Evolutionary conservation across 1,140 invertebrate species (phyloP).

Genomic region (Ridgeia piscesae): DNA sequence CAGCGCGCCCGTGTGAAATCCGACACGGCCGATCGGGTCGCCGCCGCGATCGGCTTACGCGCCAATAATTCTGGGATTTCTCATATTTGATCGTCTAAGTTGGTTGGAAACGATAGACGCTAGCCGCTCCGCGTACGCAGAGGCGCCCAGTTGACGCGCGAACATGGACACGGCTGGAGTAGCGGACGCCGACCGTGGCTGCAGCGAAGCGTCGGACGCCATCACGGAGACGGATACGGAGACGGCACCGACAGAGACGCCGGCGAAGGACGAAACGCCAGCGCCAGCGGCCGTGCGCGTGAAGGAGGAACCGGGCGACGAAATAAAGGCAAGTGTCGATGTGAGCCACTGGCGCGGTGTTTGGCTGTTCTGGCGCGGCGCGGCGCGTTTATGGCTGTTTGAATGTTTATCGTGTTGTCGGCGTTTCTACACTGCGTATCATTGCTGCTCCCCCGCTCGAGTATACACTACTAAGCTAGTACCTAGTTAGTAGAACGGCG

Average conservation of each 20-base stretch:
- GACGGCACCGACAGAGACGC: neutral
- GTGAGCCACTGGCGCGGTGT: neutral
- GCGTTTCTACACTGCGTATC: neutral
- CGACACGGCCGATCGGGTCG: neutral
- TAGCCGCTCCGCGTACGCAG: neutral
- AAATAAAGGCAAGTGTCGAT: neutral
- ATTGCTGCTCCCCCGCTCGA: too few relatives aligned
- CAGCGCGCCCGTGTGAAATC: neutral
- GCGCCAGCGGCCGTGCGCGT: neutral
- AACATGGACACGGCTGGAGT: neutral
- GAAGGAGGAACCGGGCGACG: neutral
- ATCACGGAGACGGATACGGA: neutral
- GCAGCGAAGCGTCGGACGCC: neutral
- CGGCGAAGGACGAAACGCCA: neutral
- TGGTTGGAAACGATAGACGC: neutral
- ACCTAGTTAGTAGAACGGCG: too few relatives aligned
- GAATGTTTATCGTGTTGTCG: neutral
- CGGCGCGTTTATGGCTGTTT: neutral
- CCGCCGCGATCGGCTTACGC: neutral
- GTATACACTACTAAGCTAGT: too few relatives aligned
- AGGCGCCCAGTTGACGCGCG: neutral
- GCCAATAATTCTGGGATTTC: slow-evolving; percentile 5
- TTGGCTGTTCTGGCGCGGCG: neutral
- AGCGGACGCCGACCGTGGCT: neutral
- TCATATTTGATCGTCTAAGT: slow-evolving; percentile 1